A percentile compares a stretch with the other conserved stretches of the same genome.
phyloP scores from a whole-genome alignment of 2,113 vertebrate species.

The Cyrtonyx montezumae region DNA sequence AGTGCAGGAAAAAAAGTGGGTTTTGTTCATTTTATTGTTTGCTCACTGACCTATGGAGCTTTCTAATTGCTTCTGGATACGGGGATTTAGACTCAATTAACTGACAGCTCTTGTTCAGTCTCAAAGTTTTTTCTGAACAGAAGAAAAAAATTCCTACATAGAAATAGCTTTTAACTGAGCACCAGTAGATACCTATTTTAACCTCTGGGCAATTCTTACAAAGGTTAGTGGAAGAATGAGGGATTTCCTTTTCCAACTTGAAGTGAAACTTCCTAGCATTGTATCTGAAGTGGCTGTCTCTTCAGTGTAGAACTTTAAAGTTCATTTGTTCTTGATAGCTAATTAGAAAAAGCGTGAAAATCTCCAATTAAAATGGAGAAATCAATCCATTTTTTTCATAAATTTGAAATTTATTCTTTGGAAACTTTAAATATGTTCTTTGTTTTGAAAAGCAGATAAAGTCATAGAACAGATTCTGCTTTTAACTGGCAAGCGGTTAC shows the following conservation, averaged over 20 bases:
- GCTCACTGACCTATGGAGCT: neutral
- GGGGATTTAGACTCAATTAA: neutral
- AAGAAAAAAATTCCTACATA: neutral
- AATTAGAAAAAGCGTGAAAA: neutral
- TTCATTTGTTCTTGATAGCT: neutral
- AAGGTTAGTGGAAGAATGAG: neutral
- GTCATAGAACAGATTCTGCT: neutral
- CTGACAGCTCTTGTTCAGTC: neutral
- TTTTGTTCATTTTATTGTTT: neutral
- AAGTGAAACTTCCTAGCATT: neutral
- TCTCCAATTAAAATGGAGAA: neutral
- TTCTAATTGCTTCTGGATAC: neutral
- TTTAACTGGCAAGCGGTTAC: constrained; percentile 19
- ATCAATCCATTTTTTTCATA: rapidly evolving
- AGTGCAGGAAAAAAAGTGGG: neutral
- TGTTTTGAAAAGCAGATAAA: neutral
- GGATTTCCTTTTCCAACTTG: neutral
- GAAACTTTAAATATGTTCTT: neutral
- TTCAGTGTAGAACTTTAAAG: neutral
- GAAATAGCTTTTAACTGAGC: neutral
- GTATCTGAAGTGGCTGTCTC: neutral
- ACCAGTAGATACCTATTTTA: neutral
- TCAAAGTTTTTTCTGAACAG: neutral
- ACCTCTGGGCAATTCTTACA: neutral
- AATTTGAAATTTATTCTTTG: neutral